Conservation (phyloP, 37 sponge, comb jelly and placozoan species). For the Mnemiopsis leidyi region DNA sequence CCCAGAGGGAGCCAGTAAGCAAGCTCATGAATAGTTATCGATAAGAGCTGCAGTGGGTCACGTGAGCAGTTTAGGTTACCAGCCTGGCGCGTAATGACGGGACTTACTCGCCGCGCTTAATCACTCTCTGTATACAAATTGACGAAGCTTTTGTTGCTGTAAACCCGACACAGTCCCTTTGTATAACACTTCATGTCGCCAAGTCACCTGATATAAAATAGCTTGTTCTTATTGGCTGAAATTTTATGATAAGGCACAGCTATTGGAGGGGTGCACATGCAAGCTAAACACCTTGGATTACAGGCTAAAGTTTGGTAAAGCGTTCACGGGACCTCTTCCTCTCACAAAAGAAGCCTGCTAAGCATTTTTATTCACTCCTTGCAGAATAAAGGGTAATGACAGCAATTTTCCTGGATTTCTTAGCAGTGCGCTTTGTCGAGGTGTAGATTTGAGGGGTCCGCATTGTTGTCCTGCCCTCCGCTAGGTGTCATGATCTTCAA, state of each 20-base stretch:
- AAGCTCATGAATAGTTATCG: conserved; percentile 57
- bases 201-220: not conserved
- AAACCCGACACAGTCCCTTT: not conserved
- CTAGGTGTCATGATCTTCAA: not conserved
- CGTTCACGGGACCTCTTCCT: conserved; percentile 38
- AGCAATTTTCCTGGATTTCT: conserved; percentile 58
- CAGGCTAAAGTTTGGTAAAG: conserved; percentile 58
- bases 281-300: conserved; percentile 62
- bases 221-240: not conserved
- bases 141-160: conserved; percentile 42
- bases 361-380: conserved; percentile 59
- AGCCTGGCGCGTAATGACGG: not conserved
- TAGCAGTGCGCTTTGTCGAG: not conserved
- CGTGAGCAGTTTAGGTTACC: conserved; percentile 13
- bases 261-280: conserved; percentile 16
- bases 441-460: not conserved
- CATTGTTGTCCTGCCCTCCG: not conserved
- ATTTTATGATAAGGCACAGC: not conserved
- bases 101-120: not conserved
- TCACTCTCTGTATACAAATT: conserved; percentile 58
- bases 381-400: conserved; percentile 44
- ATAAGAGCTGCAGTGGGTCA: not conserved
- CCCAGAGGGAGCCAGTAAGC: not conserved
- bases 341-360: conserved; percentile 26
- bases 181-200: not conserved